Evolutionary conservation across 2,113 vertebrate genomes (phyloP).

Genomic region (Gnathonemus longibarbis): DNA sequence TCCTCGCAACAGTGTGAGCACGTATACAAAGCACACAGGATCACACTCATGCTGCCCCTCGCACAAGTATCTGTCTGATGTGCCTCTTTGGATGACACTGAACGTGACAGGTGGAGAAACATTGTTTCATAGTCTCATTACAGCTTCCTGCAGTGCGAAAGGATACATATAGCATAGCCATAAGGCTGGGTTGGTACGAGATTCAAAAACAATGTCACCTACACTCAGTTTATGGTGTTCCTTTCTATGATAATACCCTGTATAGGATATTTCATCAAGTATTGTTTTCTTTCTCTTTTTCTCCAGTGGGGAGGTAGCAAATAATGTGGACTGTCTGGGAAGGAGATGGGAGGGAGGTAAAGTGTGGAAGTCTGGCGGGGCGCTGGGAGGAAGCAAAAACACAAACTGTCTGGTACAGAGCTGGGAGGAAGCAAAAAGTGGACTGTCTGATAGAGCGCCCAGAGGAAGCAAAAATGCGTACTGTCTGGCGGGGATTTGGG

Average conservation of each 20-base stretch:
- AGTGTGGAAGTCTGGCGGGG: neutral
- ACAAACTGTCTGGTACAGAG: neutral
- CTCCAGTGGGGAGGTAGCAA: neutral
- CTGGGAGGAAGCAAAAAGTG: neutral
- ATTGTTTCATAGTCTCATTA: neutral
- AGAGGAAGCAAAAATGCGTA: no score
- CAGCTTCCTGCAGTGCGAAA: neutral
- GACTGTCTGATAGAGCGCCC: neutral
- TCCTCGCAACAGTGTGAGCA: neutral
- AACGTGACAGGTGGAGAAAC: neutral
- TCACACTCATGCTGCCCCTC: neutral
- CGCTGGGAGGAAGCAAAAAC: neutral
- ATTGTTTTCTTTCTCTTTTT: neutral
- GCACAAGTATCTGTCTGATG: neutral
- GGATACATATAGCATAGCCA: neutral
- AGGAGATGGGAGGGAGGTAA: no score
- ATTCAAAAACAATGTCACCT: neutral
- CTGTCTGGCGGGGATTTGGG: no score
- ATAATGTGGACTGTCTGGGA: no score
- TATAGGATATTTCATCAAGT: neutral
- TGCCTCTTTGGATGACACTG: neutral
- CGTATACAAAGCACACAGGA: neutral
- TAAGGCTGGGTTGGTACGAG: neutral
- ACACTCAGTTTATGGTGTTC: neutral
- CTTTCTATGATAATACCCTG: neutral